Evolutionary conservation across 2,888 invertebrate species (phyloP), one percentile per base, ranked within the genome.

Genomic region (Epinotia brunnichana): DNA sequence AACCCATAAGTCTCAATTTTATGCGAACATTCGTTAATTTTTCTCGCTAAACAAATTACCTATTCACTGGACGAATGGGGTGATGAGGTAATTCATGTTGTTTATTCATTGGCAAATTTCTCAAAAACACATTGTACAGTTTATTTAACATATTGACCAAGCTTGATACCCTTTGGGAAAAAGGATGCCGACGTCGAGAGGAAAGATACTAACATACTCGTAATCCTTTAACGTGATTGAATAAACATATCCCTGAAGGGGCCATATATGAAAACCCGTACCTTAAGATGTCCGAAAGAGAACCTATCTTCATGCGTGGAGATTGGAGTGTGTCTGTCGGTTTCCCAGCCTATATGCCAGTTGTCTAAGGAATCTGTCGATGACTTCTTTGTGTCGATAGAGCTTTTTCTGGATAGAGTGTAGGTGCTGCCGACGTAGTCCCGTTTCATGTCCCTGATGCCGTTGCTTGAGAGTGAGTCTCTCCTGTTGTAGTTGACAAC

Each of bases 341-440:
- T 92, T 79, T 96, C 96, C 96, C 96, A 96, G 62, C 95, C 95
- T 79, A 95, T 94, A 71, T 96, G 94, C 90, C 95, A 95, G 62
- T 94, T 94, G 81, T 96, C 96, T 86, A 96, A 85, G 1, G 96
- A 96, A 85, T 96, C 96, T 51, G 95, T 95, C 0, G 96, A 96
- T 70, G 92, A 93, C 75, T 92, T 93, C 78, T 90, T 91, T 71
- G 92, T 91, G 74, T 92, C 92, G 39, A 91, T 90, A 0, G 92
- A 92, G 80, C 90, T 92, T 80, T 95, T 94, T 78, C 94, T 92
- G 35, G 90, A 88, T 17, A 93, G 77, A 0, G 91, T 90, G 77
- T 86, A 89, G 60, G 85, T 88, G 1, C 92, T 92, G 7, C 92
- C 90, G 51, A 94, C 94, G 63, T 94, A 94, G 80, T 94, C 94